Base-by-base conservation (phyloP, 2,888 invertebrate genomes). In the Lithosia quadra region DNA sequence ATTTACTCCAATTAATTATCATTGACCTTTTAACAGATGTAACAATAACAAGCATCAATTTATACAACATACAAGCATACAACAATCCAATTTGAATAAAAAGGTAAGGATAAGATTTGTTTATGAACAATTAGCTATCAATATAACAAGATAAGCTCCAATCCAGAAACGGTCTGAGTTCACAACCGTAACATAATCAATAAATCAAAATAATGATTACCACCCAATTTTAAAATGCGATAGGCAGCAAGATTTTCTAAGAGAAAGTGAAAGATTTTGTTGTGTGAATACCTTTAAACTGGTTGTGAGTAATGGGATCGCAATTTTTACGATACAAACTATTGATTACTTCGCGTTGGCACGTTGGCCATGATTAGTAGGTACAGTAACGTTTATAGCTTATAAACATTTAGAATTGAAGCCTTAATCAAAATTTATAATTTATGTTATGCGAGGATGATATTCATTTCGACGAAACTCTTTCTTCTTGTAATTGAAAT, bases 201-300 rank as follows among this genome's bases (percentile, higher is more conserved):
- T 92, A 89, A 90, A 92, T 91, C 88, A 89, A 87, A 84, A 87
- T 90, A 88, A 91, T 90, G 86, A 90, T 87, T 86, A 85, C 83
- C 83, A 81, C 80, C 84, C 86, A 86, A 85, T 84, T 86, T 82
- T 82, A 86, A 85, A 85, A 87, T 81, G 84, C 78, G 77, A 80
- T 80, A 80, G 77, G 70, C 71, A 76, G 80, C 81, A 84, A 86
- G 84, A 85, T 90, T 90, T 91, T 90, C 90, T 87, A 88, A 90
- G 92, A 92, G 94, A 94, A 94, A 94, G 94, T 93, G 88, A 92
- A 92, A 87, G 87, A 90, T 92, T 90, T 92, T 91, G 88, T 91
- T 90, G 89, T 89, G 82, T 89, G 82, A 90, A 91, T 92, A 88
- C 85, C 88, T 88, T 84, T 84, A 76, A 90, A 93, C 93, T 86